A percentile compares a stretch with the other conserved stretches of the same genome.
These are phyloP conservation scores for Dendrolimus pini DNA, from an alignment of 2,888 invertebrate genomes.

Conservation along the genomic window DNA sequence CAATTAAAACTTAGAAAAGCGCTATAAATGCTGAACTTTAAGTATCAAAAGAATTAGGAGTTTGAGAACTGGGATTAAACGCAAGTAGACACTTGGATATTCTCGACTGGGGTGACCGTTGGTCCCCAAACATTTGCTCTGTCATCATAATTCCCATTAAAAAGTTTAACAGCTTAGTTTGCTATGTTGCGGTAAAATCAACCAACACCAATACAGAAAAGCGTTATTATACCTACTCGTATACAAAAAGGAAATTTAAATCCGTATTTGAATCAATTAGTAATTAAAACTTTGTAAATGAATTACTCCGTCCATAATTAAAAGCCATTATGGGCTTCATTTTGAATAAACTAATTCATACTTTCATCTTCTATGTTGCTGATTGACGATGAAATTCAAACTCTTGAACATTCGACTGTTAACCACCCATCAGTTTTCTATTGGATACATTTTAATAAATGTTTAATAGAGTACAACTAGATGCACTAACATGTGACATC, in stretches of 20 bases:
- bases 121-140: constrained; percentile 35
- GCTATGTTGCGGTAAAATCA: constrained; percentile 32
- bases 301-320: not conserved
- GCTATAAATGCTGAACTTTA: constrained; percentile 13
- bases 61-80: constrained; percentile 20
- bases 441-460: too few species aligned
- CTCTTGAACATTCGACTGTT: too few species aligned
- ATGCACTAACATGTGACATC: too few species aligned
- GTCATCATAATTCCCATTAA: constrained; percentile 54
- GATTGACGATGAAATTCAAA: too few species aligned
- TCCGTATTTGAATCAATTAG: not conserved
- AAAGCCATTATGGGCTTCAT: not conserved
- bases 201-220: constrained; percentile 2
- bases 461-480: too few species aligned
- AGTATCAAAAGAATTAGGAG: constrained; percentile 16
- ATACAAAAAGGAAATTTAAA: not conserved
- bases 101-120: constrained; percentile 18
- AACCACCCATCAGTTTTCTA: too few species aligned
- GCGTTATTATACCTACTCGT: not conserved
- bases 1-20: not conserved
- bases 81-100: constrained; percentile 14
- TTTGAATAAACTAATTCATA: not conserved
- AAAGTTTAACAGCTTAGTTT: constrained; percentile 41
- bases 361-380: too few species aligned
- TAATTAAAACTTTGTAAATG: not conserved